Evolutionary conservation across 2,888 invertebrate genomes (phyloP), one percentile per base, ranked within the genome.

Genomic region (Tromatobia lineatoria): DNA sequence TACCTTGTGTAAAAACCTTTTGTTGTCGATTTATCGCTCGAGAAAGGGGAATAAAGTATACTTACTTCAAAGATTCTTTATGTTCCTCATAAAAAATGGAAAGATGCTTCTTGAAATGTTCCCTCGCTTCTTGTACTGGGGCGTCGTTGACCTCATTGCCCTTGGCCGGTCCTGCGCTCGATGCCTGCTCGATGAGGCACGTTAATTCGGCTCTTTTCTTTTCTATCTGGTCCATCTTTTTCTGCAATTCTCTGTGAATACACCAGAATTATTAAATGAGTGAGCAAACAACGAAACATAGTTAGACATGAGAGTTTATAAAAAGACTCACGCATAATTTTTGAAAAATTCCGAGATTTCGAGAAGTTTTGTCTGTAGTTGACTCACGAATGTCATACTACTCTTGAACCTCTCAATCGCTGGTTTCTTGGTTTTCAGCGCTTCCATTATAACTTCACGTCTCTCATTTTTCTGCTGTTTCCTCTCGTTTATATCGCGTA

Each of bases 341-440:
- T 84, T 80, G 59, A 82, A 67, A 29, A 29, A 54, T 50, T 89
- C 83, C 3, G 52, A 78, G 2, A 89, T 47, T 78, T 88, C 85
- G 13, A 47, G n/a, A 29, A 88, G 76, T 38, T 88, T 87, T 0
- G 86, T 69, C 29, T 87, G 73, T 54, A 87, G 82, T 34, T 88
- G 85, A 8, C 84, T 75, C 2, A 89, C 76, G 34, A 90, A 70
- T 15, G 57, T 38, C 29, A 88, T 23, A 29, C 82, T 67, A 18
- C 76, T 86, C 6, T 88, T 87, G 8, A 86, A 75, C 10, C 86
- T 87, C 47, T 88, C 86, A 3, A 90, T 87, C 18, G 87, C 80
- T 0, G 85, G 82, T 61, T 88, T 89, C 47, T 90, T 91, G 0
- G 86, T 85, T 3, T 82, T 85, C n/a, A 90, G 86, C 4, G 86